phyloP scores from a whole-genome alignment of 2,113 vertebrate genomes.

The Eulacestoma nigropectus region DNA sequence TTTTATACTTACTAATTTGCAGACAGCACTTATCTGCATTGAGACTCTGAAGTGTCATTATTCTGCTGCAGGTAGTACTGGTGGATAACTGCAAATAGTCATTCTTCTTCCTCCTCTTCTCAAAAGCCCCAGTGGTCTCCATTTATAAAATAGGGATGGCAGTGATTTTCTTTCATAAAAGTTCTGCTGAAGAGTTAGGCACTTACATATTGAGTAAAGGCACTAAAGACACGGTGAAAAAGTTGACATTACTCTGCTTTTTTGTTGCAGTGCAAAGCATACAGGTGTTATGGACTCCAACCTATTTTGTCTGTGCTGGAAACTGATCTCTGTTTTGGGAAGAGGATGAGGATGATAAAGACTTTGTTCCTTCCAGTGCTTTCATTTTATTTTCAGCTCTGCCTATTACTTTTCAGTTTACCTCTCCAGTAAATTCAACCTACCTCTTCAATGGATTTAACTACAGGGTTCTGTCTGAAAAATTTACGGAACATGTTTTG shows the following conservation, averaged over 20 bases:
- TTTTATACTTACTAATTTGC: background rate
- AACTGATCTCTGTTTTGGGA: background rate
- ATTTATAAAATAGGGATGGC: background rate
- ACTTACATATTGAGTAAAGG: background rate
- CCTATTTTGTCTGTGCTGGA: background rate
- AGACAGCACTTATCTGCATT: background rate
- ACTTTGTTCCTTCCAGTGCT: background rate
- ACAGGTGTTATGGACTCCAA: rapidly evolving
- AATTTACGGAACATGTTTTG: background rate
- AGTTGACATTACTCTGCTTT: background rate
- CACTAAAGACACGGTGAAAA: background rate
- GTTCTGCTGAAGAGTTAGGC: background rate
- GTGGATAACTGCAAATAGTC: background rate
- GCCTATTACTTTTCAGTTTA: background rate
- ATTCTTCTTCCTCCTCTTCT: background rate
- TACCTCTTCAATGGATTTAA: background rate
- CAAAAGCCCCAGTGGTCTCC: background rate
- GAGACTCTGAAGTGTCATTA: background rate
- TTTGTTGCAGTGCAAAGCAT: background rate
- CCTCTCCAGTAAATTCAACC: background rate
- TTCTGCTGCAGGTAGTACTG: background rate
- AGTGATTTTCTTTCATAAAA: background rate
- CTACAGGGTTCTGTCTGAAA: background rate
- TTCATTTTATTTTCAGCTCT: background rate
- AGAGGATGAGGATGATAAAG: background rate